Base-by-base conservation (phyloP, 2,888 invertebrate genomes). In the Acleris emargana region DNA sequence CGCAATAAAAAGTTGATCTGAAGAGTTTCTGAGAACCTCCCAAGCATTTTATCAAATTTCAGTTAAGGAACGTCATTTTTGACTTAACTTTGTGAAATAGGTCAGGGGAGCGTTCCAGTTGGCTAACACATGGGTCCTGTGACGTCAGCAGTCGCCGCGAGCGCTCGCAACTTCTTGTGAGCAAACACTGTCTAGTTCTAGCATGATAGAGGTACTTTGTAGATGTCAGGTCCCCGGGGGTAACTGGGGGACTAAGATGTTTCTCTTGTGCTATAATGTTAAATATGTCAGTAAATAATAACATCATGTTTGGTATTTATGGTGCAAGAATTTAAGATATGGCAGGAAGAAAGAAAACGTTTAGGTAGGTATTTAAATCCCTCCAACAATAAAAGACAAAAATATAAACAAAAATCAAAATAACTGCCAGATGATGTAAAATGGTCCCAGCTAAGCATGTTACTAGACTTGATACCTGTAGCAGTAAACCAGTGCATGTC, bases 61-160 rank as follows among this genome's bases (percentile, higher is more conserved):
- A 42, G 43, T 45, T 45, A 5, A 9, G 17, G 7, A n/a, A 42
- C 55, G 5, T 13, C 2, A 22, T 17, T 57, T 57, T 17, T 25
- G 22, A 45, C 22, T 45, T 17, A 38, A 49, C 28, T 47, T 22
- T 38, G 17, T 50, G 38, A 64, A 64, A 60, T 50, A 42, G 68
- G 68, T 68, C 68, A 64, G 45, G 50, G 64, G 43, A 58, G 32
- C 58, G 62, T 58, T 62, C 68, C 42, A 68, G 50, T 68, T 68
- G 68, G 68, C 64, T 68, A 53, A 45, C 57, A 45, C 47, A 59
- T 54, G 59, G 59, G 20, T 38, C 42, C 49, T 53, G 59, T 59
- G 59, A 59, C 59, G 53, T 42, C 49, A 60, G 5, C 53, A 64
- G 28, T 9, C 17, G 38, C 42, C 47, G 54, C 58, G 3, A 18